Evolutionary conservation across 2,888 invertebrate genomes (phyloP), one percentile per base, ranked within the genome.

Genomic region (Ectemnius lituratus): DNA sequence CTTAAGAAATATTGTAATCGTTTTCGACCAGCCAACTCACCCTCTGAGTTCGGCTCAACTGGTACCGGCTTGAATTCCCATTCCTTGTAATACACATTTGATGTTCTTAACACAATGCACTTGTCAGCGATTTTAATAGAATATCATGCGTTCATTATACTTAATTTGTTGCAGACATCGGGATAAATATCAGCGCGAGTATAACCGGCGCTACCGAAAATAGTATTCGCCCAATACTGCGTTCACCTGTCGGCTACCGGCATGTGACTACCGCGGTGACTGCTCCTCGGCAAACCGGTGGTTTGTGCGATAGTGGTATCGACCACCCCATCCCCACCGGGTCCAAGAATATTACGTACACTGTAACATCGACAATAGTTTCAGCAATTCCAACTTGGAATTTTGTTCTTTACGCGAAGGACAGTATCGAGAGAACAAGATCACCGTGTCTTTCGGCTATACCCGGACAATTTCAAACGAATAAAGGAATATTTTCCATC

Each of bases 291-390:
- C 79, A 84, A 85, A 85, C 84, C 82, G 83, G 82, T 84, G 20
- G 58, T 23, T 20, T 58, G 16, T 13, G 84, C 82, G 84, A 80
- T 75, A 80, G 81, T 83, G 85, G 85, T 89, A 89, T 89, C 89
- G 89, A 89, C 88, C 88, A 88, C 81, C 83, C 81, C 78, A 70
- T 81, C 85, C 86, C 85, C 60, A 91, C 91, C 67, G 60, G 28
- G 4, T 67, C 64, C 67, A 80, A 72, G 67, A 60, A 64, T 72
- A 65, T 62, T 66, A 73, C 64, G 47, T 76, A 72, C 16, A 52
- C 5, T 52, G 5, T 52, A 52, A 52, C 16, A 52, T 52, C 52
- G 16, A 14, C n/a, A 16, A 52, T 16, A 52, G 16, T 4, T 52
- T 52, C n/a, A 14, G 16, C n/a, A 52, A 52, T 16, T 52, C 23